A percentile compares a stretch with the other conserved stretches of the same genome.
These are phyloP conservation scores for Semaprochilodus insignis DNA, from an alignment of 2,797 vertebrate species.

Conservation along the genomic window DNA sequence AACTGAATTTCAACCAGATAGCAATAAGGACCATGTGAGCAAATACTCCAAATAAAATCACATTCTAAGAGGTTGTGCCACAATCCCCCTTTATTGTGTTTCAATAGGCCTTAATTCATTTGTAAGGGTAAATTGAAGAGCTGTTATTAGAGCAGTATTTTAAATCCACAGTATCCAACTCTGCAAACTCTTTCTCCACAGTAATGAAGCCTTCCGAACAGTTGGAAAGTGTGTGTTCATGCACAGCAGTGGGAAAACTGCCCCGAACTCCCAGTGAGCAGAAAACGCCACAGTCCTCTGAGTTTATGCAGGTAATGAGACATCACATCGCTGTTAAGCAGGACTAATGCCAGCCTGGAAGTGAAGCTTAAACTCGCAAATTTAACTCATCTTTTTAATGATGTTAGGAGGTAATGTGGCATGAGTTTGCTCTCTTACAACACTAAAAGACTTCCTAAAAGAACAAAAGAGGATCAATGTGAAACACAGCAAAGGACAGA, in stretches of 20 bases:
- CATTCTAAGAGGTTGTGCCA: not conserved
- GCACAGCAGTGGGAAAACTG: not conserved
- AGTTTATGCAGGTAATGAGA: conserved; percentile 74
- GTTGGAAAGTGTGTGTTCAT: not conserved
- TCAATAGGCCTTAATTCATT: not conserved
- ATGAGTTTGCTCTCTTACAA: not conserved
- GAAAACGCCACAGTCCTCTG: conserved; percentile 65
- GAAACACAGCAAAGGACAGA: not conserved
- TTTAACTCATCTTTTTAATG: conserved; percentile 11
- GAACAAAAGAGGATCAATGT: not conserved
- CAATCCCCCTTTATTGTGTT: not conserved
- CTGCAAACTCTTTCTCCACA: not conserved
- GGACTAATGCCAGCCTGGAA: conserved; percentile 68
- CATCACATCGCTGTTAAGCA: conserved; percentile 73
- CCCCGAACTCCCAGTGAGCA: not conserved
- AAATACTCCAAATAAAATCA: not conserved
- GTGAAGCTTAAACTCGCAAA: conserved; percentile 61
- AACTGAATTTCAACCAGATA: not conserved
- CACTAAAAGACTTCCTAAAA: not conserved
- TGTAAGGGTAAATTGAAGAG: not conserved
- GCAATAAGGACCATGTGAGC: not conserved
- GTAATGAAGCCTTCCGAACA: not conserved
- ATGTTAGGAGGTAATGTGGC: not conserved
- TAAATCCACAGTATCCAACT: not conserved
- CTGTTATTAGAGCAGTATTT: not conserved